Percentiles rank a stretch among this genome's conserved stretches.
Conservation (phyloP, 2,888 invertebrate species). For the Drosophila paucipuncta region DNA sequence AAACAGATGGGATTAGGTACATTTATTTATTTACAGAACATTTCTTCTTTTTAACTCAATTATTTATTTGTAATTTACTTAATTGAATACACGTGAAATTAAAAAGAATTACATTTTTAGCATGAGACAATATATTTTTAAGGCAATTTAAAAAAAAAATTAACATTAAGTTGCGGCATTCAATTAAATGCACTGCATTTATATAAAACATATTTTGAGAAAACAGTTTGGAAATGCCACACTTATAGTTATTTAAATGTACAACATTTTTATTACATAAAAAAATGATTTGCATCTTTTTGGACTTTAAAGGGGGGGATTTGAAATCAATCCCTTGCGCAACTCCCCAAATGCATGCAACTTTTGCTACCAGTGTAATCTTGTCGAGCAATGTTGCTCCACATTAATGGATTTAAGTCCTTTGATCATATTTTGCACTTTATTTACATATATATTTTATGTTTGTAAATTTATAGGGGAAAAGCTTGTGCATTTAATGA, state of each 20-base stretch:
- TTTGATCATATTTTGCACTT: neutral
- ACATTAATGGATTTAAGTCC: neutral
- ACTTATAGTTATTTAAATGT: neutral
- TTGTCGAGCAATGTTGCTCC: neutral
- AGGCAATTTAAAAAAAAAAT: neutral
- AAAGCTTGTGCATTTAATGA: neutral
- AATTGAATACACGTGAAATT: neutral
- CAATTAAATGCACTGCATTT: neutral
- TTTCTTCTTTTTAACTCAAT: neutral
- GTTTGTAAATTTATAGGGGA: neutral
- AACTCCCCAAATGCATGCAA: neutral
- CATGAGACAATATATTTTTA: neutral
- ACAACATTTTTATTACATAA: neutral
- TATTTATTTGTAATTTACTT: neutral
- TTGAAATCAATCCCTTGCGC: neutral
- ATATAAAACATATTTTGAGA: neutral
- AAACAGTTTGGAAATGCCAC: neutral
- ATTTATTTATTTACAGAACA: neutral
- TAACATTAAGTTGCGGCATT: neutral
- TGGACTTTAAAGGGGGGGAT: neutral
- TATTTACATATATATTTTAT: neutral
- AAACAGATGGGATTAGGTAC: neutral
- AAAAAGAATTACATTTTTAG: neutral
- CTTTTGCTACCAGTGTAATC: neutral
- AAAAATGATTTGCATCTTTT: neutral